Evolutionary conservation across 2,113 vertebrate species (phyloP), one percentile per base, ranked within the genome.

Genomic region (Chaetodon trifascialis): DNA sequence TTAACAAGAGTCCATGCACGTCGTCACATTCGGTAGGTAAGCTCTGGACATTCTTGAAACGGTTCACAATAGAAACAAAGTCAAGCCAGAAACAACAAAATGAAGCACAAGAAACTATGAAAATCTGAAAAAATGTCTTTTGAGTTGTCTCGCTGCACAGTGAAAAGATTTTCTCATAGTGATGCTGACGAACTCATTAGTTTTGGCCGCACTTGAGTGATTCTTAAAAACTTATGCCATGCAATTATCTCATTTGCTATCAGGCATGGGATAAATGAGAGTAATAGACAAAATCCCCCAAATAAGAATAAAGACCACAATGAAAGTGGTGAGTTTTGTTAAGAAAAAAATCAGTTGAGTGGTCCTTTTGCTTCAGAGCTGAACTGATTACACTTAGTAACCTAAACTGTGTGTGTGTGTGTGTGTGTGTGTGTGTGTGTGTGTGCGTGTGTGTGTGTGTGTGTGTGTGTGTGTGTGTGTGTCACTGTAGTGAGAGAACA

Each of bases 351-450:
- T 86, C 79, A 86, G 58, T 1, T 25, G 3, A 84, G 38, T 30
- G 49, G 12, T 79, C 70, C 8, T 63, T 47, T 76, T n/a, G 56
- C 73, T 55, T 66, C 55, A 56, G 40, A 82, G 51, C 44, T 40
- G 23, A 21, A 51, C 82, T 89, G 82, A 92, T 90, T 92, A 83
- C 25, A 0, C 65, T 59, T 7, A 4, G 83, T 19, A 60, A 73
- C 44, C 25, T 54, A 69, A 78, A 87, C 15, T 38, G 23, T 64
- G 40, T 58, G 64, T 52, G 55, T 21, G 47, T 74, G 68, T 67
- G 76, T 54, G 12, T 56, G n/a, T 59, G 56, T 9, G 42, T 74
- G 68, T 67, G 75, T 58, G 21, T 23, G 38, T 11, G 52, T 68
- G 49, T 73, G n/a, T n/a, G n/a, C n/a, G n/a, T n/a, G n/a, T n/a